Evolutionary conservation across 2,113 vertebrate genomes (phyloP).

Genomic region (Bothrops jararaca): DNA sequence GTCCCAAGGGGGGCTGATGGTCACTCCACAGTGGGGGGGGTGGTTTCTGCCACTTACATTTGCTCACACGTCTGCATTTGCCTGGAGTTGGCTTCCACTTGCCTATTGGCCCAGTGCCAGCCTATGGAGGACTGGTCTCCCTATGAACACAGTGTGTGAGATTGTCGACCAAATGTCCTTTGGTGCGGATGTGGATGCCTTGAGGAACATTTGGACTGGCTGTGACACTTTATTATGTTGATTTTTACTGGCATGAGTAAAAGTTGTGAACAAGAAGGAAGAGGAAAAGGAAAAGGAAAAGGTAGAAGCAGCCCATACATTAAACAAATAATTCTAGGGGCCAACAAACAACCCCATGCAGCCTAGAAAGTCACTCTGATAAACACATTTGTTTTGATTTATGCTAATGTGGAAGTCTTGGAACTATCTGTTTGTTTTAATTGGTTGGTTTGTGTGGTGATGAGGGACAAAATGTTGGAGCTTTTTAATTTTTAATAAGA

Average conservation of each 20-base stretch:
- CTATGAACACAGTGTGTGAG: background rate
- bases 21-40: background rate
- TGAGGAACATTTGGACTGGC: constrained; percentile 1
- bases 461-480: constrained; percentile 53
- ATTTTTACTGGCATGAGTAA: constrained; percentile 59
- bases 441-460: constrained; percentile 43
- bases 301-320: constrained; percentile 55
- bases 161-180: rapidly evolving
- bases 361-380: constrained; percentile 51
- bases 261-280: constrained; percentile 56
- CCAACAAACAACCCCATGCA: constrained; percentile 50
- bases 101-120: background rate
- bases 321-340: constrained; percentile 60
- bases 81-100: background rate
- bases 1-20: background rate
- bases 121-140: background rate
- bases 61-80: background rate
- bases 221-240: constrained; percentile 66
- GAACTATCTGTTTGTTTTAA: constrained; percentile 25
- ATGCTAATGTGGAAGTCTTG: constrained; percentile 38
- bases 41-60: background rate
- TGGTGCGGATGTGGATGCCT: background rate
- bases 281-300: background rate
- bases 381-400: constrained; percentile 59
- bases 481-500: constrained; percentile 65